A percentile compares a stretch with the other conserved stretches of the same genome.
These are phyloP conservation scores for Silurus meridionalis DNA, from an alignment of 2,113 vertebrate species.

Conservation along the genomic window DNA sequence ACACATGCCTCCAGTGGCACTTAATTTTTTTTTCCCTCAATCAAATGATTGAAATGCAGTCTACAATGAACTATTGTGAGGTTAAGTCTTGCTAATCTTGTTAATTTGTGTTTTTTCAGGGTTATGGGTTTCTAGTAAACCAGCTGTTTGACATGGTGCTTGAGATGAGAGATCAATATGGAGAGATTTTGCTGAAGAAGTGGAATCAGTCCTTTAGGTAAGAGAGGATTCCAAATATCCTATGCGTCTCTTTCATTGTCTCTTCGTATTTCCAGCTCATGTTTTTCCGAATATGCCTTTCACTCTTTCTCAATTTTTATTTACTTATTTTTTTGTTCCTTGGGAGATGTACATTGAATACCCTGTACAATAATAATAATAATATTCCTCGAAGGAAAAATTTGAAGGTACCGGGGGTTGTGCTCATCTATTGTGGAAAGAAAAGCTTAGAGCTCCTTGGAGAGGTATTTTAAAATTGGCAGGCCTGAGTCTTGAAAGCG, in stretches of 20 bases:
- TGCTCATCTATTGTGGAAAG: constrained; percentile 35
- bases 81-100: background rate
- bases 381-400: constrained; percentile 45
- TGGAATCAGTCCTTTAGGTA: constrained; percentile 91
- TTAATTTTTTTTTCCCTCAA: background rate
- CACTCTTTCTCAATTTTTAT: background rate
- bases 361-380: constrained; percentile 27
- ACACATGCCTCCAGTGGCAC: background rate
- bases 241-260: background rate
- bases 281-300: background rate
- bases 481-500: constrained; percentile 34
- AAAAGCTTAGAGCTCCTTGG: constrained; percentile 41
- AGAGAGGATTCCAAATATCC: background rate
- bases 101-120: constrained; percentile 67
- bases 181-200: constrained; percentile 92
- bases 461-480: constrained; percentile 44
- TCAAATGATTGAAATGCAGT: background rate
- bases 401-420: constrained; percentile 23
- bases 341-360: background rate
- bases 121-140: constrained; percentile 91
- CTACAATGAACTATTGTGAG: background rate
- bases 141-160: constrained; percentile 96
- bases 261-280: background rate
- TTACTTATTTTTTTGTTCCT: background rate
- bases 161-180: constrained; percentile 95